These are phyloP conservation scores for Luperina nickerlii DNA, from an alignment of 2,888 invertebrate species.

Conservation along the genomic window DNA sequence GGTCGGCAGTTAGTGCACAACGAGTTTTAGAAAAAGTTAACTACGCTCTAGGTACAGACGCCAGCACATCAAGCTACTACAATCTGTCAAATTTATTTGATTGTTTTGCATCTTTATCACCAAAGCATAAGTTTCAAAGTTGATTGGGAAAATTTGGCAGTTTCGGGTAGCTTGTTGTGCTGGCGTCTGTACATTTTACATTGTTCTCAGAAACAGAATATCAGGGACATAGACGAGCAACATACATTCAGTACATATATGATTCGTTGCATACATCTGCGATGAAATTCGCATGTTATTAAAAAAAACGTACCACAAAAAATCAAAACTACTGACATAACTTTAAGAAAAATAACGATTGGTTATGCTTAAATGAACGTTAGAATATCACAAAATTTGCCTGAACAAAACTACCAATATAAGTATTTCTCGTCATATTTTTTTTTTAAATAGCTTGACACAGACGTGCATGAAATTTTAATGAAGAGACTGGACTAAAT, in stretches of 20 bases:
- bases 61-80: too few species aligned
- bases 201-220: neutral
- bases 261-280: too few species aligned
- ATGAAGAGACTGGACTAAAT: too few species aligned
- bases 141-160: too few species aligned
- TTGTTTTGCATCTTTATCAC: too few species aligned
- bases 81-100: too few species aligned
- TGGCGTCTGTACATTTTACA: neutral
- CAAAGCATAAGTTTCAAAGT: too few species aligned
- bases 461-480: neutral
- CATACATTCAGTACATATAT: neutral
- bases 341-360: neutral
- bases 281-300: neutral
- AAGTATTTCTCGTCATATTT: neutral
- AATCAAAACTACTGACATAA: neutral
- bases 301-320: neutral
- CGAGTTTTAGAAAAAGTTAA: neutral
- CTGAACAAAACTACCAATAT: neutral
- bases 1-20: neutral
- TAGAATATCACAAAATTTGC: too few species aligned
- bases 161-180: too few species aligned
- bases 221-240: neutral
- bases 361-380: too few species aligned
- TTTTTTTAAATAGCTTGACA: neutral
- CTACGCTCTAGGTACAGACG: neutral